Base-by-base conservation (phyloP, 2,113 vertebrate genomes). In the Actinemys pallida region DNA sequence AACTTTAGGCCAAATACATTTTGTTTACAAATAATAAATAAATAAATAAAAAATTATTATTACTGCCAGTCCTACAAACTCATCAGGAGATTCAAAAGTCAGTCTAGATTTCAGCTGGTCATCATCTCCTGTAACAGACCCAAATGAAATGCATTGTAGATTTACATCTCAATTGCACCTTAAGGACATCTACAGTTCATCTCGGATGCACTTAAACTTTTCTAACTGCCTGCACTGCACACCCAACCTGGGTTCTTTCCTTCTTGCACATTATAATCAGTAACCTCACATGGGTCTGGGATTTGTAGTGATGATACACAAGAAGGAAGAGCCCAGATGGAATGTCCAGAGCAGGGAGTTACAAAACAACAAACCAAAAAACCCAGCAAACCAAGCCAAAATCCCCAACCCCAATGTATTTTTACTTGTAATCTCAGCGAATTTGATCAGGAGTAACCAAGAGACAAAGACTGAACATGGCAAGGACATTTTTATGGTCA, bases 261-360 rank as follows among this genome's bases (percentile, higher is more conserved):
- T 90, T 84, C 86, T 95, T 96, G 86, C 22, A 10, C 87, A 97
- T 95, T 47, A 79, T 45, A 12, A 80, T 62, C 83, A n/a, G 83
- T 92, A 95, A 96, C 22, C 89, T 93, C 76, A 83, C 90, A 87
- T 59, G 93, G 49, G 54, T 81, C 65, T 52, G 1, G 8, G 59
- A 96, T 92, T 90, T 94, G 69, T 93, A 86, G 42, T 85, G 49
- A 95, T 81, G 50, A 96, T 8, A 25, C 20, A 45, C 54, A 80
- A 49, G 29, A 16, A 45, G 47, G 54, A 59, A 79, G 42, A 49
- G 17, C 25, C 35, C 19, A 92, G 54, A 78, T 47, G 42, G 42
- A 76, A 5, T 47, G 75, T 14, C 22, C 75, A 45, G 39, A 45
- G 42, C 39, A 47, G 42, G 12, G 75, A 47, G 24, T 76, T 76